A percentile compares a stretch with the other conserved stretches of the same genome.
phyloP scores from a whole-genome alignment of 2,888 invertebrate genomes.

The Chirona hameri region DNA sequence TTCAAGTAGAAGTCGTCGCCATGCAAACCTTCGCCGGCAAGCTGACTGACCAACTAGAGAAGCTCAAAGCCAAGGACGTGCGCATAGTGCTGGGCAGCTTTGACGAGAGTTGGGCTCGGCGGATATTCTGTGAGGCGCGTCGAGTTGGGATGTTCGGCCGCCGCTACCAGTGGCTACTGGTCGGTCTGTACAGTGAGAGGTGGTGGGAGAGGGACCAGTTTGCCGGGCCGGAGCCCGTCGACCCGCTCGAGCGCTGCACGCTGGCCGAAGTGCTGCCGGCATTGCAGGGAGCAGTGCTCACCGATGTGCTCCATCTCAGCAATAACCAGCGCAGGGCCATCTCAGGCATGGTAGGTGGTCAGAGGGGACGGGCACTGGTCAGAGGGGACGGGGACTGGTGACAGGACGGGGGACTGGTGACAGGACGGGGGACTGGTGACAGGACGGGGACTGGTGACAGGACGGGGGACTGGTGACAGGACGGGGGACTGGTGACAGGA shows the following conservation, averaged over 20 bases:
- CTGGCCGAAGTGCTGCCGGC: slow-evolving; percentile 69
- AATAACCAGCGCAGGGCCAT: slow-evolving; percentile 82
- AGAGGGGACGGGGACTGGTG: too few species aligned
- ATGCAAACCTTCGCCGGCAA: slow-evolving; percentile 91
- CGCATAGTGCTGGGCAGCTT: slow-evolving; percentile 94
- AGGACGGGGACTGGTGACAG: too few species aligned
- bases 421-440: too few species aligned
- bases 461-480: too few species aligned
- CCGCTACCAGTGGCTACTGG: slow-evolving; percentile 89
- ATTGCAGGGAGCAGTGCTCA: slow-evolving; percentile 80
- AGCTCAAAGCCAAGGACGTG: slow-evolving; percentile 84
- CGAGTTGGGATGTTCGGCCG: slow-evolving; percentile 75
- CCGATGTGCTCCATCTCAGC: slow-evolving; percentile 80
- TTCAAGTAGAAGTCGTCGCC: slow-evolving; percentile 75
- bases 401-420: too few species aligned
- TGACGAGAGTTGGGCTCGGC: slow-evolving; percentile 87
- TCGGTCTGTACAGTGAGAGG: slow-evolving; percentile 43
- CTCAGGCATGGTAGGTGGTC: slow-evolving; percentile 75
- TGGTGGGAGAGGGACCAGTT: slow-evolving; percentile 44
- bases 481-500: too few species aligned
- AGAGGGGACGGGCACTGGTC: too few species aligned
- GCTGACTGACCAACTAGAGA: slow-evolving; percentile 70
- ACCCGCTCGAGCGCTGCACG: slow-evolving; percentile 55
- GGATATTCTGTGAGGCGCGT: slow-evolving; percentile 82
- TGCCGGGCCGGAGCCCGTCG: slow-evolving; percentile 35